These are phyloP conservation scores for Rhadinocentrus ornatus DNA, from an alignment of 2,797 vertebrate species.

Conservation along the genomic window DNA sequence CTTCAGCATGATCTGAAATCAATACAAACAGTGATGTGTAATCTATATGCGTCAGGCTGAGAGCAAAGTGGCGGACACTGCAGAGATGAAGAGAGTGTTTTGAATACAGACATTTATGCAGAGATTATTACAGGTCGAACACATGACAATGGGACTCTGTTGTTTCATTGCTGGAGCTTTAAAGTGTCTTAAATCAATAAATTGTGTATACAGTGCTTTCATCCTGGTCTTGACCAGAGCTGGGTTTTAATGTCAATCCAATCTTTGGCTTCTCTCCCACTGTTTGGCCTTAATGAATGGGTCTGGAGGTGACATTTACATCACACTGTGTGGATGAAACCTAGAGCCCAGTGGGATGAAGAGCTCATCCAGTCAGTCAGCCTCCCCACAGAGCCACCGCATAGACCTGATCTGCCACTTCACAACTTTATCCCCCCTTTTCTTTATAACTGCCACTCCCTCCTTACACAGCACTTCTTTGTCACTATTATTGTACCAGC, in stretches of 20 bases:
- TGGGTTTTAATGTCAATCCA: constrained; percentile 43
- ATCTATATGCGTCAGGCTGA: constrained; percentile 48
- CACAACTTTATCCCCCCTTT: constrained; percentile 27
- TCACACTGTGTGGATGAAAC: constrained; percentile 55
- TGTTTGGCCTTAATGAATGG: constrained; percentile 59
- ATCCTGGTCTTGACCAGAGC: not conserved
- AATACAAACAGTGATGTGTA: constrained; percentile 56
- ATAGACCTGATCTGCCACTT: constrained; percentile 29
- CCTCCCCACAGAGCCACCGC: constrained; percentile 19
- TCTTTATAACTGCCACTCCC: not conserved
- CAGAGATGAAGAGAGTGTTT: constrained; percentile 11
- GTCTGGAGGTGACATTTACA: constrained; percentile 75
- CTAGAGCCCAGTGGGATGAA: constrained; percentile 57
- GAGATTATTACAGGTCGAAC: constrained; percentile 7
- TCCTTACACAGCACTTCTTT: constrained; percentile 3
- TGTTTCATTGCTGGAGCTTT: not conserved
- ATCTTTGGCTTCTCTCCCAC: constrained; percentile 47
- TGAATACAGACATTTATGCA: constrained; percentile 9
- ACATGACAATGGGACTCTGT: not conserved
- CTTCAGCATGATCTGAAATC: constrained; percentile 61
- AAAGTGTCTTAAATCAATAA: not conserved
- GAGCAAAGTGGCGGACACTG: constrained; percentile 11
- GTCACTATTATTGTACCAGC: not conserved
- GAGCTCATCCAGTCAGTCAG: constrained; percentile 59
- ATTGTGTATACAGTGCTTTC: not conserved